Conservation (phyloP, 2,797 vertebrate species). For the Pterois miles region DNA sequence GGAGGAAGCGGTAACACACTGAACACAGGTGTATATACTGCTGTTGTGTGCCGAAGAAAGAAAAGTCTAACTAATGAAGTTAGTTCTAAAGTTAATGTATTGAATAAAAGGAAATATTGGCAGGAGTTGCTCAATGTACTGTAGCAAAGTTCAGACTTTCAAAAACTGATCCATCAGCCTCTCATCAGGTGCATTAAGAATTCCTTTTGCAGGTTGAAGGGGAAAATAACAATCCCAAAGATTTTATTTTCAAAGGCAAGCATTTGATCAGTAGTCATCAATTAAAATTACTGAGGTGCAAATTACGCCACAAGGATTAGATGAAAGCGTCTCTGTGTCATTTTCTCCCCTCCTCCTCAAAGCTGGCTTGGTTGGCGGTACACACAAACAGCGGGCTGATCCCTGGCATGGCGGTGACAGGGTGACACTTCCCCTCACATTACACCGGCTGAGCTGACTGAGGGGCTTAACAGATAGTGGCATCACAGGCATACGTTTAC, state of each 20-base stretch:
- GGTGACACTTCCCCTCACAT: slow-evolving; percentile 84
- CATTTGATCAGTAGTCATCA: slow-evolving; percentile 88
- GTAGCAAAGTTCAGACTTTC: slow-evolving; percentile 58
- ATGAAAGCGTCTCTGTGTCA: slow-evolving; percentile 86
- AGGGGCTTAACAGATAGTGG: slow-evolving; percentile 81
- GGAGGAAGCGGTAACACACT: slow-evolving; percentile 50
- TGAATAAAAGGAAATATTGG: slow-evolving; percentile 39
- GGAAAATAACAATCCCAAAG: slow-evolving; percentile 79
- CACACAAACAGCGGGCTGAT: slow-evolving; percentile 78
- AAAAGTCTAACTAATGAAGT: slow-evolving; percentile 49
- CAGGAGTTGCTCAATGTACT: slow-evolving; percentile 31
- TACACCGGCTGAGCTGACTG: slow-evolving; percentile 77
- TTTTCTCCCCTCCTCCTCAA: slow-evolving; percentile 74
- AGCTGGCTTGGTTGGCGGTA: slow-evolving; percentile 70
- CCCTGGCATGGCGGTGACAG: slow-evolving; percentile 78
- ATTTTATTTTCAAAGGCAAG: slow-evolving; percentile 83
- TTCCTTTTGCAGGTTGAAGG: slow-evolving; percentile 83
- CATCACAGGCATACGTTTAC: slow-evolving; percentile 74
- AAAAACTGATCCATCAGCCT: slow-evolving; percentile 65
- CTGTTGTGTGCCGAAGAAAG: slow-evolving; percentile 2
- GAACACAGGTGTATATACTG: slow-evolving; percentile 56
- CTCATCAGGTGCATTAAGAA: slow-evolving; percentile 84
- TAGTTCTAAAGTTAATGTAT: slow-evolving; percentile 36
- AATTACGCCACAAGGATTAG: slow-evolving; percentile 83
- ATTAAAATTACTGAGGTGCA: slow-evolving; percentile 85